These are phyloP conservation scores for Drosophila neotestacea DNA, from an alignment of 2,888 invertebrate species.

Conservation along the genomic window DNA sequence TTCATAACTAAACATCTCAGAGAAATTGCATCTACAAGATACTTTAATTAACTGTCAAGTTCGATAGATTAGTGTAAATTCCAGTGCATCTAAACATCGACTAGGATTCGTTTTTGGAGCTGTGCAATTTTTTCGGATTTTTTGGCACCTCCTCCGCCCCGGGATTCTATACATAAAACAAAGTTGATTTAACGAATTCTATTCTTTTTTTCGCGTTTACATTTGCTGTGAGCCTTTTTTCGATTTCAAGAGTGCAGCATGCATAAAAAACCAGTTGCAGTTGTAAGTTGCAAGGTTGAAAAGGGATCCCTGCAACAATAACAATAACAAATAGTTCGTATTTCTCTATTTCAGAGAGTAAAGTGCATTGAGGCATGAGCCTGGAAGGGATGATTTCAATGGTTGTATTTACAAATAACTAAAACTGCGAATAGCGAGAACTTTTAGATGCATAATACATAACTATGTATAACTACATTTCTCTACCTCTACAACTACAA, in stretches of 20 bases:
- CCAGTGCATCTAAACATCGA: slow-evolving; percentile 26
- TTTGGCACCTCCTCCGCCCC: slow-evolving; percentile 56
- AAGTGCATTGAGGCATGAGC: slow-evolving; percentile 73
- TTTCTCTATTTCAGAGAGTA: slow-evolving; percentile 58
- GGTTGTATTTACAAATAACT: slow-evolving; percentile 51
- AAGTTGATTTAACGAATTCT: slow-evolving; percentile 67
- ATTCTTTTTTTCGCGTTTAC: slow-evolving; percentile 48
- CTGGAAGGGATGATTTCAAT: slow-evolving; percentile 59
- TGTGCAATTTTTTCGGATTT: slow-evolving; percentile 38
- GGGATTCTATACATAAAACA: slow-evolving; percentile 26
- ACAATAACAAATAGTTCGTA: slow-evolving; percentile 57
- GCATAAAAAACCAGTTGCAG: slow-evolving; percentile 76
- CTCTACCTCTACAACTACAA: not conserved
- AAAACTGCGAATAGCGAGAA: slow-evolving; percentile 39
- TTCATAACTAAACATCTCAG: not conserved
- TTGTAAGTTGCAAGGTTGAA: slow-evolving; percentile 43
- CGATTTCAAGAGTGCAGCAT: slow-evolving; percentile 55
- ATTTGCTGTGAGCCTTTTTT: slow-evolving; percentile 70
- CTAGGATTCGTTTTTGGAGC: slow-evolving; percentile 25
- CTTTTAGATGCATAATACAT: slow-evolving; percentile 60
- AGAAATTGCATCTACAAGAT: too few species aligned
- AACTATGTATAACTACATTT: slow-evolving; percentile 38
- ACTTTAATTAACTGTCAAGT: not conserved
- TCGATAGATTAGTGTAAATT: slow-evolving; percentile 15
- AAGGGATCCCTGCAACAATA: slow-evolving; percentile 35